These are phyloP conservation scores for Dioctria rufipes DNA, from an alignment of 2,888 invertebrate species.

Conservation along the genomic window DNA sequence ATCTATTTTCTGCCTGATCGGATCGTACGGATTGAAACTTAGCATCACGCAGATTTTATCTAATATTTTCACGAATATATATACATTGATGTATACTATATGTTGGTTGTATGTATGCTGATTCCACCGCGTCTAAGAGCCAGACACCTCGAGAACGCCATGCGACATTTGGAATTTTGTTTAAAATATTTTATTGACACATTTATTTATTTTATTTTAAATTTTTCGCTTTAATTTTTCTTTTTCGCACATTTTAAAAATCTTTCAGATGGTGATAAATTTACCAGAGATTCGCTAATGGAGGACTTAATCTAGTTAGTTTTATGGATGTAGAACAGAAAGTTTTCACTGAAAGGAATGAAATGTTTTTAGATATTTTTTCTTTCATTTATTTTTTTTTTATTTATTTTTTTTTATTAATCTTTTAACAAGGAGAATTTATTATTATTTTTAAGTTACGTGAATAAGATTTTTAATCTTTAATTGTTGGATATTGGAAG, in stretches of 20 bases:
- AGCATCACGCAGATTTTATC: background rate
- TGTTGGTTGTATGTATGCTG: background rate
- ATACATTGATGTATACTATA: too few species aligned
- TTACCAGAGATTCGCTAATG: too few species aligned
- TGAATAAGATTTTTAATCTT: too few species aligned
- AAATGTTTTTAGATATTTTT: too few species aligned
- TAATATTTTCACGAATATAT: background rate
- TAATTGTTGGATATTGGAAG: too few species aligned
- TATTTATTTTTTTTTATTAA: too few species aligned
- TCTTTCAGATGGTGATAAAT: background rate
- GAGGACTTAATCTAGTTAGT: too few species aligned
- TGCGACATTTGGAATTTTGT: slow-evolving; percentile 54
- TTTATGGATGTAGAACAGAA: too few species aligned
- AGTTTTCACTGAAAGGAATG: too few species aligned
- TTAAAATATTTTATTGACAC: slow-evolving; percentile 58
- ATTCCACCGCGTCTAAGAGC: slow-evolving; percentile 41
- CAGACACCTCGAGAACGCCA: slow-evolving; percentile 13
- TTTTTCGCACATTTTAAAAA: slow-evolving; percentile 36
- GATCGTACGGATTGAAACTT: slow-evolving; percentile 21
- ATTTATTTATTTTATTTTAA: slow-evolving; percentile 57
- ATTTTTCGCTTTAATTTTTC: slow-evolving; percentile 31
- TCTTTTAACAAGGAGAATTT: too few species aligned
- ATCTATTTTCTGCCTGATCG: slow-evolving; percentile 45
- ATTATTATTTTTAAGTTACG: too few species aligned
- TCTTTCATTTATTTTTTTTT: too few species aligned